Base-by-base conservation (phyloP, 2,113 vertebrate genomes). In the Catharus minimus region DNA sequence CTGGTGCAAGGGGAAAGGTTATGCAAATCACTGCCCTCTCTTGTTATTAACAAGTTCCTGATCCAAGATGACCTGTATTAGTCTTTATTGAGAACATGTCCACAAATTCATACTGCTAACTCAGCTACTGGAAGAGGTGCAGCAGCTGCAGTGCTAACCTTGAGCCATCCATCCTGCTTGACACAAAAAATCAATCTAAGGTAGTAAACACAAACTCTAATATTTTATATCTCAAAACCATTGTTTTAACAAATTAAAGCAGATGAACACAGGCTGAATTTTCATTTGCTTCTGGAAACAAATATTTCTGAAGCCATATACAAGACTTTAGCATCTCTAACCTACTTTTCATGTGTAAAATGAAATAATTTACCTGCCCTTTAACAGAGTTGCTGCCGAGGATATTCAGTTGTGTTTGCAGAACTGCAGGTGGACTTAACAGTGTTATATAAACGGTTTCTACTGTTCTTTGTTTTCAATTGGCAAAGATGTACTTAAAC, bases 401-500 rank as follows among this genome's bases (percentile, higher is more conserved):
- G 19, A 67, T 60, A 91, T 88, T 88, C 74, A 86, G 13, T 57
- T 68, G 27, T 57, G 32, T 83, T 88, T 88, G 41, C 58, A 88
- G 75, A 92, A 81, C 41, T 71, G 33, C 46, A 49, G 41, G 61
- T 89, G 82, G 65, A 88, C 86, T 77, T 94, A 86, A 91, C 9
- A 4, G n/a, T 49, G 61, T 75, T 88, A 83, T 53, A 83, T 53
- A 90, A 91, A 80, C 38, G 26, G 60, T 67, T 80, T 85, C 36
- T 83, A 50, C 53, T 86, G 60, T 36, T 52, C 30, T 87, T 89
- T 55, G 50, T 55, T 94, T 89, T 71, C 57, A 72, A 0, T 22
- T 86, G 60, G 41, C 88, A 83, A 88, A 93, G 56, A 74, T 13
- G 24, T 57, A 71, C 32, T 89, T 86, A 53, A 86, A 87, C 15